phyloP scores from a whole-genome alignment of 2,113 vertebrate species.

The Heterotis niloticus region DNA sequence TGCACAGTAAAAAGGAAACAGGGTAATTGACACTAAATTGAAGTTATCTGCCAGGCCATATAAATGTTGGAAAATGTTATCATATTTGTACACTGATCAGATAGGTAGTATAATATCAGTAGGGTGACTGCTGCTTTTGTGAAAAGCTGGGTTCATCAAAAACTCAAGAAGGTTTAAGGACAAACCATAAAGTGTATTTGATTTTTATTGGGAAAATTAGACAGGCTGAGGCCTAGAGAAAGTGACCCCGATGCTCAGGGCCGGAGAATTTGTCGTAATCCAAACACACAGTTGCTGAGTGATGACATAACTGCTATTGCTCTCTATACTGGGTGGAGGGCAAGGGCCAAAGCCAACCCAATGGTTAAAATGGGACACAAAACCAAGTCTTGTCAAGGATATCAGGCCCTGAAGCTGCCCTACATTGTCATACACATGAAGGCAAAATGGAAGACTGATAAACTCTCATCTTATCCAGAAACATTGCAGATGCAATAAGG shows the following conservation, averaged over 20 bases:
- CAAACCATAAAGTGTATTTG: not conserved
- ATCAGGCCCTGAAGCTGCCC: conserved; percentile 5
- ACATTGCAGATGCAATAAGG: too few species aligned
- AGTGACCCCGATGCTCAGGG: not conserved
- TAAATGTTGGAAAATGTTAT: not conserved
- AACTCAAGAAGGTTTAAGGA: not conserved
- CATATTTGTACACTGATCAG: not conserved
- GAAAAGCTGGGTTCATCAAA: not conserved
- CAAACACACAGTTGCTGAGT: not conserved
- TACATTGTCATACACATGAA: conserved; percentile 14
- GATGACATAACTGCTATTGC: not conserved
- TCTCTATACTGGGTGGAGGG: not conserved
- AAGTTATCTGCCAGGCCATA: not conserved
- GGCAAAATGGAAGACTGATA: conserved; percentile 20
- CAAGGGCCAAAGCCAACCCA: not conserved
- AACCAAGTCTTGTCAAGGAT: conserved; percentile 24
- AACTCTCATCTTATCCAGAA: conserved; percentile 19
- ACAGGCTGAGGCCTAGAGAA: not conserved
- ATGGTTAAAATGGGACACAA: not conserved
- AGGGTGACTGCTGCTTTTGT: not conserved
- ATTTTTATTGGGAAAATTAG: not conserved
- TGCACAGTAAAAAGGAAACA: too few species aligned
- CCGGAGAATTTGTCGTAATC: not conserved
- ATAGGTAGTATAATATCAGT: not conserved
- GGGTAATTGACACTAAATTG: too few species aligned